Percentiles rank a stretch among this genome's conserved stretches.
Evolutionary conservation across 2,888 invertebrate species (phyloP).

Genomic region (Encarsia formosa): DNA sequence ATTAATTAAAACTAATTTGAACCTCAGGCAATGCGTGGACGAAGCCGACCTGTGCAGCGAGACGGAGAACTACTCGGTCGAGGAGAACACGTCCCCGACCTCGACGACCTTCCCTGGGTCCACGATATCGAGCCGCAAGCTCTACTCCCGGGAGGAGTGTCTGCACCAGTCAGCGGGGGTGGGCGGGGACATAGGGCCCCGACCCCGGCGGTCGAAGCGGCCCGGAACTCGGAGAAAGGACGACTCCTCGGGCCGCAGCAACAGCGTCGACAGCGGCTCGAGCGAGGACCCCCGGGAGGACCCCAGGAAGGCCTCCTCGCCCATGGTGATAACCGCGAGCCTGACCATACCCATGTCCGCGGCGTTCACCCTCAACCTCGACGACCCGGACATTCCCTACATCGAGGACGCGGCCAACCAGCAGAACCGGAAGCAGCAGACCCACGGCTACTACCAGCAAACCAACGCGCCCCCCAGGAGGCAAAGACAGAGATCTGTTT

Average conservation of each 20-base stretch:
- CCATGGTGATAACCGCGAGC: slow-evolving; percentile 70
- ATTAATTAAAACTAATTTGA: slow-evolving; percentile 5
- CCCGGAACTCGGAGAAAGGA: slow-evolving; percentile 51
- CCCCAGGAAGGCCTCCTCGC: slow-evolving; percentile 57
- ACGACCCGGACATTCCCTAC: slow-evolving; percentile 65
- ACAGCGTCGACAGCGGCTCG: slow-evolving; percentile 53
- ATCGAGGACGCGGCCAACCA: slow-evolving; percentile 58
- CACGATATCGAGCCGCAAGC: slow-evolving; percentile 51
- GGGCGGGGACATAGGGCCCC: slow-evolving; percentile 59
- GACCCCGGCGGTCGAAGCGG: slow-evolving; percentile 48
- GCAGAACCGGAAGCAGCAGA: slow-evolving; percentile 40
- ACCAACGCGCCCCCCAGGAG: slow-evolving; percentile 51
- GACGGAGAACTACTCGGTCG: slow-evolving; percentile 44
- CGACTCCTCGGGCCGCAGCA: slow-evolving; percentile 47
- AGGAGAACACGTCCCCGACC: slow-evolving; percentile 37
- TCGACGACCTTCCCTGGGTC: slow-evolving; percentile 61
- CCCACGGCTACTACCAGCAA: slow-evolving; percentile 51
- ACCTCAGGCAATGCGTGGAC: slow-evolving; percentile 43
- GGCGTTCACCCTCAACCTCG: slow-evolving; percentile 56
- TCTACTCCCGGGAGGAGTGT: slow-evolving; percentile 73
- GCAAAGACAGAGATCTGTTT: slow-evolving; percentile 48
- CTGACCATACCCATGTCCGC: slow-evolving; percentile 69
- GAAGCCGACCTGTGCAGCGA: slow-evolving; percentile 47
- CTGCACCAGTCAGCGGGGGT: slow-evolving; percentile 51
- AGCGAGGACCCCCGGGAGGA: slow-evolving; percentile 49